Base-by-base conservation (phyloP, 1,140 invertebrate genomes). In the Orius insidiosus region DNA sequence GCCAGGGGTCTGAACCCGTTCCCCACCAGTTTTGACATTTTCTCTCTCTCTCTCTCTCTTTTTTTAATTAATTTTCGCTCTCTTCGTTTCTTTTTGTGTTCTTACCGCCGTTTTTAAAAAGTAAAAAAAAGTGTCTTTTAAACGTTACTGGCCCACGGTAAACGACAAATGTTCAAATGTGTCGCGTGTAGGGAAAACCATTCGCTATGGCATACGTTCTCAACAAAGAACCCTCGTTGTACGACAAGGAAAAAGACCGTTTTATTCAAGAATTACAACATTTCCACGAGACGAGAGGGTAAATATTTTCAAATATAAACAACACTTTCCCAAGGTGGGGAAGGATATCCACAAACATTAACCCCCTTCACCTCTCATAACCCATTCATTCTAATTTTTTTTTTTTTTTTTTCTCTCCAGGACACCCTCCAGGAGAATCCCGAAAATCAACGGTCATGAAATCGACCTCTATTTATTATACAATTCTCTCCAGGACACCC, bases 381-480 rank as follows among this genome's bases (percentile, higher is more conserved):
- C 30, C 34, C 10, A 16, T 38, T n/a, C n/a, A n/a, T n/a, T n/a
- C n/a, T 16, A 30, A 18, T 34, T 7, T 31, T 31, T 11, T 7
- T 49, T 54, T 55, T 47, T 46, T 52, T 50, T 72, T 71, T 33
- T 9, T 31, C 11, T 19, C 8, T 8, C 8, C 68, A 88, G 84
- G 54, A 86, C 84, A 33, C 68, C 79, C 34, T 78, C 85, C 59
- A 72, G 74, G 53, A 71, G 74, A 56, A 60, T 69, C 44, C 87
- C 89, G 42, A 76, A 77, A 63, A 78, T 95, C 48, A 85, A 79
- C 66, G 87, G 88, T 33, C 75, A 80, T 54, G 81, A 88, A 63
- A 75, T 94, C 58, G 89, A 95, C 69, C 70, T 96, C 41, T 90
- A 86, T 65, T 72, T 82, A 38, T 71, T 96, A 42, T 94, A 94